Conservation (phyloP, 2,797 vertebrate genomes). For the Thripadectes ignobilis region DNA sequence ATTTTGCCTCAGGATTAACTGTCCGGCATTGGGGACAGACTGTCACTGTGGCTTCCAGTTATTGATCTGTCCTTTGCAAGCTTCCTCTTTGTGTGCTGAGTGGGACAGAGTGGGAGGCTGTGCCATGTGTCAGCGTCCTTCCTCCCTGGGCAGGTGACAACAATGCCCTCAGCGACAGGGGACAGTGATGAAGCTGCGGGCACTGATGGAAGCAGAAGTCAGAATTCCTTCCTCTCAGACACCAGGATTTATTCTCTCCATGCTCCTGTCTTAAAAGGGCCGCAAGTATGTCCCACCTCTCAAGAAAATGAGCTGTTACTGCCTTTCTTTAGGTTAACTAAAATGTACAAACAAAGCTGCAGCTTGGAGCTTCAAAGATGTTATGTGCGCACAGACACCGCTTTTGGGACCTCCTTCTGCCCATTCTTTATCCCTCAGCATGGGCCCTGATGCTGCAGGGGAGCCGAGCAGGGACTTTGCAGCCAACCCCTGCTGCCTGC, state of each 20-base stretch:
- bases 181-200: not conserved
- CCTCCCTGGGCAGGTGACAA: not conserved
- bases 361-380: not conserved
- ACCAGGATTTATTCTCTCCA: not conserved
- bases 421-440: rapidly evolving
- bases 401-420: not conserved
- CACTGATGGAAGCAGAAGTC: not conserved
- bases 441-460: not conserved
- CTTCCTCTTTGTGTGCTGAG: not conserved
- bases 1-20: not conserved
- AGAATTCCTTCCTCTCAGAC: not conserved
- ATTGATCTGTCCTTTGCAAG: not conserved
- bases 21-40: not conserved
- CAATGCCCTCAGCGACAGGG: not conserved
- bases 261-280: not conserved
- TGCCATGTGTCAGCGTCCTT: not conserved
- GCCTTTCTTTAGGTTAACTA: not conserved
- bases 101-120: not conserved
- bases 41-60: not conserved
- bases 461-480: not conserved
- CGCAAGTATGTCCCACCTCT: not conserved
- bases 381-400: not conserved
- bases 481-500: not conserved
- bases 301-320: not conserved
- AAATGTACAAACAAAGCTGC: not conserved